These are phyloP conservation scores for Aphidius colemani DNA, from an alignment of 2,888 invertebrate species.

Conservation along the genomic window DNA sequence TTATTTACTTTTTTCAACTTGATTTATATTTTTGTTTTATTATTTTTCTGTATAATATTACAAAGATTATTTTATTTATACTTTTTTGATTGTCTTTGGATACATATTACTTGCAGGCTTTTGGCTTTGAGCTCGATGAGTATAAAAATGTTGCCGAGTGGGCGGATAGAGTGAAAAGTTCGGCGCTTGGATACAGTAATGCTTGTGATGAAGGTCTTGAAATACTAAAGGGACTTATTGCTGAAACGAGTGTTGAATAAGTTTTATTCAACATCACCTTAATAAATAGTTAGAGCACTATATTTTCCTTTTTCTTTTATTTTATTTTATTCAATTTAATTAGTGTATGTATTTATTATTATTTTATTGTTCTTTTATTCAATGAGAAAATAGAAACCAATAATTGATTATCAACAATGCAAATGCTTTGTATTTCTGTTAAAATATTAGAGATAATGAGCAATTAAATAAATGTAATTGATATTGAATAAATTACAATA, in stretches of 20 bases:
- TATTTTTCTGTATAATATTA: neutral
- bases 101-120: conserved; percentile 39
- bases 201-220: conserved; percentile 54
- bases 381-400: too few species aligned
- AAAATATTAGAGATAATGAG: too few species aligned
- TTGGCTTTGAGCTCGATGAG: conserved; percentile 57
- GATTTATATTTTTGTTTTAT: neutral
- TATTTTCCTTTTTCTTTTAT: too few species aligned
- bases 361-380: too few species aligned
- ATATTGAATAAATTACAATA: too few species aligned
- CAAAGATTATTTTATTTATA: conserved; percentile 1
- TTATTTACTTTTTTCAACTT: neutral
- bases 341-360: too few species aligned
- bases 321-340: too few species aligned
- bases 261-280: too few species aligned
- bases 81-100: neutral
- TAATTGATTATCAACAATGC: too few species aligned
- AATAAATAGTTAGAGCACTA: too few species aligned
- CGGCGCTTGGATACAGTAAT: conserved; percentile 66
- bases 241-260: conserved; percentile 24
- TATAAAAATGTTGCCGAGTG: conserved; percentile 73
- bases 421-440: too few species aligned
- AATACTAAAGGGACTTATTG: conserved; percentile 39
- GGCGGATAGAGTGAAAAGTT: conserved; percentile 66
- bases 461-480: too few species aligned